Conservation (phyloP, 2,113 vertebrate species). For the Phyllostomus discolor region DNA sequence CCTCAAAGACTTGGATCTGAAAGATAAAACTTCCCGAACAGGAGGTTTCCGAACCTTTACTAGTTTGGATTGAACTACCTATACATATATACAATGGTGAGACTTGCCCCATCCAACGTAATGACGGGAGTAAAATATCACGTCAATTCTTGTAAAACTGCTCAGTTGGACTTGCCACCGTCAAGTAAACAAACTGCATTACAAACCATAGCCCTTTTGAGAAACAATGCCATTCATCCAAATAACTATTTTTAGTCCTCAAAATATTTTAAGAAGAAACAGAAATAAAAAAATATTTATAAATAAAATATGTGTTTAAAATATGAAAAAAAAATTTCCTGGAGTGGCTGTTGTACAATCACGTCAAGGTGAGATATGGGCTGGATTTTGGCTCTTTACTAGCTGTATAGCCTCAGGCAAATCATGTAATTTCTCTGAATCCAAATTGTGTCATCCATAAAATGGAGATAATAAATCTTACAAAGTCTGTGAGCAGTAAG, state of each 20-base stretch:
- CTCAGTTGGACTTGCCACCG: background rate
- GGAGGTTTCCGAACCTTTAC: background rate
- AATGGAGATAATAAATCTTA: conserved; percentile 34
- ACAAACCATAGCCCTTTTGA: background rate
- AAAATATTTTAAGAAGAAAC: background rate
- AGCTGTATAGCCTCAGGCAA: background rate
- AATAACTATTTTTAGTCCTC: background rate
- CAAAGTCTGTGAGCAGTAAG: background rate
- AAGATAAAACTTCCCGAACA: conserved; percentile 13
- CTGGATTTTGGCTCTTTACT: background rate
- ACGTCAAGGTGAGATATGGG: background rate
- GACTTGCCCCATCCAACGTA: background rate
- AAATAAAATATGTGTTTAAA: conserved; percentile 1
- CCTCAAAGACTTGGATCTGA: background rate
- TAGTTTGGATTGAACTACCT: background rate
- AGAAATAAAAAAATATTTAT: background rate
- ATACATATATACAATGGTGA: background rate
- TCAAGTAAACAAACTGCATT: background rate
- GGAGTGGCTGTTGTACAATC: background rate
- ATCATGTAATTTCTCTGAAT: background rate
- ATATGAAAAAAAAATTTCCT: background rate
- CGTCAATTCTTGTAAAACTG: conserved; percentile 1
- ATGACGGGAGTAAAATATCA: background rate
- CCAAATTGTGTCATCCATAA: conserved; percentile 29
- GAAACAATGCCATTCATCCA: background rate